phyloP scores from a whole-genome alignment of 1,140 invertebrate species.

The Drosophila lini region DNA sequence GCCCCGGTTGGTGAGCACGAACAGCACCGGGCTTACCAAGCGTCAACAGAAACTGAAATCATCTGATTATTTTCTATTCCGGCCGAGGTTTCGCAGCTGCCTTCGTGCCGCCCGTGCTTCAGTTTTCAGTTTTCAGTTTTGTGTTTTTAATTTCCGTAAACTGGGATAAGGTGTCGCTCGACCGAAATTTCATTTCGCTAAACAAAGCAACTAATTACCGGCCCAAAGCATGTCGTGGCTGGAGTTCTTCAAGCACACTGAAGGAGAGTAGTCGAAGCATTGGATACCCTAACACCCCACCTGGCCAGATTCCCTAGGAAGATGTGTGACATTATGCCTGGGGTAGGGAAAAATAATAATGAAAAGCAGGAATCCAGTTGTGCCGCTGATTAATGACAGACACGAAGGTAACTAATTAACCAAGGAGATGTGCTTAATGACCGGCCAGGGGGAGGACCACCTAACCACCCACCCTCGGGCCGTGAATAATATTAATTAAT shows the following conservation, averaged over 20 bases:
- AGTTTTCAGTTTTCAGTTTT: constrained; percentile 7
- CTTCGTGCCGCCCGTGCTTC: not conserved
- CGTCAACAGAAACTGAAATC: constrained; percentile 8
- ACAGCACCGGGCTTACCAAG: not conserved
- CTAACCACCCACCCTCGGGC: not conserved
- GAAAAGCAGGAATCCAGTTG: constrained; percentile 13
- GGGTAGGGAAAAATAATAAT: constrained; percentile 1
- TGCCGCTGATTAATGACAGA: constrained; percentile 24
- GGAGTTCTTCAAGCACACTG: not conserved
- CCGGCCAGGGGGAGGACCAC: not conserved
- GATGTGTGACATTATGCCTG: not conserved
- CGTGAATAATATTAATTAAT: constrained; percentile 45
- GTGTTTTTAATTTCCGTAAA: constrained; percentile 34
- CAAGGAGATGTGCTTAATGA: constrained; percentile 21
- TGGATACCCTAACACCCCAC: not conserved
- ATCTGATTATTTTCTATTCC: constrained; percentile 25
- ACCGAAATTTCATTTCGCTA: constrained; percentile 13
- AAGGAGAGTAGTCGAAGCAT: not conserved
- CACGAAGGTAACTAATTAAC: constrained; percentile 32
- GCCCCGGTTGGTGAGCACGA: not conserved
- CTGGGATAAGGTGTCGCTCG: constrained; percentile 25
- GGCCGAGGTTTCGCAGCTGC: constrained; percentile 3
- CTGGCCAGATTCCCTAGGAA: not conserved
- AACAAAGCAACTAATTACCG: constrained; percentile 41
- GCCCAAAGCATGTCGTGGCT: not conserved